phyloP scores from a whole-genome alignment of 2,113 vertebrate species.

The Dendropsophus ebraccatus region DNA sequence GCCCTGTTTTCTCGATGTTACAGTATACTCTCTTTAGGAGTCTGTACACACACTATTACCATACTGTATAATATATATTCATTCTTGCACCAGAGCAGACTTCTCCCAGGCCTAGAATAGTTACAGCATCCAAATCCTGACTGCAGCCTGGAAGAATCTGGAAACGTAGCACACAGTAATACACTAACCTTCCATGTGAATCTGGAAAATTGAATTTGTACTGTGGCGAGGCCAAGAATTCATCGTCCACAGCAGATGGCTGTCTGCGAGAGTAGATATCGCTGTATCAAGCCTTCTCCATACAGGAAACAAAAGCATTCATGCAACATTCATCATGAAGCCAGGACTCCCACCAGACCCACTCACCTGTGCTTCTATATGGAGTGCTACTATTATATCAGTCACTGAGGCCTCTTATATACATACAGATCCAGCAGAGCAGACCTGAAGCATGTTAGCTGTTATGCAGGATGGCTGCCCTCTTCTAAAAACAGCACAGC shows the following conservation, averaged over 20 bases:
- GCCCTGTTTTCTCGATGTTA: no score
- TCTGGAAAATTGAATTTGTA: conserved; percentile 12
- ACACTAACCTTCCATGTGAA: background rate
- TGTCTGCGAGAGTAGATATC: conserved; percentile 8
- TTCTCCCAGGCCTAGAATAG: background rate
- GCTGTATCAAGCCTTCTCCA: background rate
- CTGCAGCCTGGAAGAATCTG: background rate
- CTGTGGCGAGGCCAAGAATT: conserved; percentile 8
- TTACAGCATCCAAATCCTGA: background rate
- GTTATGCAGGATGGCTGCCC: no score
- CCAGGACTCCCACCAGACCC: background rate
- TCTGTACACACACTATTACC: no score
- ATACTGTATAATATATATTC: no score
- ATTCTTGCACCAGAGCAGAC: no score
- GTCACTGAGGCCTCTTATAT: background rate
- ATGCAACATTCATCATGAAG: background rate
- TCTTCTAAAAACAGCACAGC: no score
- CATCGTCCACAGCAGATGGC: background rate
- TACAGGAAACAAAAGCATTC: background rate
- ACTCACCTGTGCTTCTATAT: background rate
- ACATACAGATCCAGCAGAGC: background rate
- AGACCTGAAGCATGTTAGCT: no score
- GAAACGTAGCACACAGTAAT: background rate
- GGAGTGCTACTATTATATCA: no score
- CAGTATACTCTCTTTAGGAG: no score